phyloP scores from a whole-genome alignment of 1,140 invertebrate species.

The Zophobas atratus region DNA sequence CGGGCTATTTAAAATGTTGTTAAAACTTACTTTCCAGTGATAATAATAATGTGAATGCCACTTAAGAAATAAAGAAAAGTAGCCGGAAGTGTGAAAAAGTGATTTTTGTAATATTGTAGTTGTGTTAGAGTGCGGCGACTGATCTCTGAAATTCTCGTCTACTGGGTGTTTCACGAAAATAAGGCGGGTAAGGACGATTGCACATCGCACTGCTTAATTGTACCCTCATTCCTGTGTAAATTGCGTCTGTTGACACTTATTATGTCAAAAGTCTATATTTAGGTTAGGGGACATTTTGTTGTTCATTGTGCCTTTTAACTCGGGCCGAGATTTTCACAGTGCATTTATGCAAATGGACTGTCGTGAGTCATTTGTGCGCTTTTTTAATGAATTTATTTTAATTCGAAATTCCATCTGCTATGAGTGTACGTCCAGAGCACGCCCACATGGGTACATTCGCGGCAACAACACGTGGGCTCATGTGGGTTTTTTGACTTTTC shows the following conservation, averaged over 20 bases:
- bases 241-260: constrained; percentile 46
- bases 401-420: constrained; percentile 35
- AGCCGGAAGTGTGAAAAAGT: constrained; percentile 38
- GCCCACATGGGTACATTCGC: constrained; percentile 54
- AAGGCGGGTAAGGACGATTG: constrained; percentile 28
- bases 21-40: constrained; percentile 46
- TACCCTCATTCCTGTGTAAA: background rate
- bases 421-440: constrained; percentile 43
- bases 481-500: constrained; percentile 45
- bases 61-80: constrained; percentile 41
- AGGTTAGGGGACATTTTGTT: constrained; percentile 58
- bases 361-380: constrained; percentile 31
- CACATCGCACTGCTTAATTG: background rate
- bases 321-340: constrained; percentile 9
- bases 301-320: background rate
- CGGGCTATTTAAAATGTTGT: constrained; percentile 51
- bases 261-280: constrained; percentile 56
- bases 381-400: constrained; percentile 44
- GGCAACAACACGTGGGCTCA: constrained; percentile 51
- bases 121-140: constrained; percentile 9
- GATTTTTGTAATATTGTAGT: constrained; percentile 42
- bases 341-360: background rate
- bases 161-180: constrained; percentile 41
- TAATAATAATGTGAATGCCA: constrained; percentile 47
- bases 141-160: constrained; percentile 34